phyloP scores from a whole-genome alignment of 2,888 invertebrate species.

The Epsilonema sp. region DNA sequence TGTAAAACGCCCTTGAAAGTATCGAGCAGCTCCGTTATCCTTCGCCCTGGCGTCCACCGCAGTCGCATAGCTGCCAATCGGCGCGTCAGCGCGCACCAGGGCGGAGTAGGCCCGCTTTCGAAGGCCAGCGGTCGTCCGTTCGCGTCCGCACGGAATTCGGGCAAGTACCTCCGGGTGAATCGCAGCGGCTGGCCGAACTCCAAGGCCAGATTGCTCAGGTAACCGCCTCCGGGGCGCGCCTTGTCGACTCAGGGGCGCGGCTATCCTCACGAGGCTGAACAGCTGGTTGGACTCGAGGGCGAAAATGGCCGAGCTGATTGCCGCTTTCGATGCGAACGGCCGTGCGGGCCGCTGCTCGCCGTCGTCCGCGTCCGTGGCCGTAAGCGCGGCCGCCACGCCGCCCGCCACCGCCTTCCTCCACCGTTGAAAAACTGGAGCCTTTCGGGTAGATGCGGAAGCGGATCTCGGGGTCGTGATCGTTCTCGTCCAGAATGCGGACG shows the following conservation, averaged over 20 bases:
- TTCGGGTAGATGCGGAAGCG: slow-evolving; percentile 31
- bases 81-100: slow-evolving; percentile 67
- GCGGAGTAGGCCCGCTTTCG: too few species aligned
- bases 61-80: too few species aligned
- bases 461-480: slow-evolving; percentile 81
- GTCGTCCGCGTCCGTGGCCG: slow-evolving; percentile 56
- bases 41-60: too few species aligned
- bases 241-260: slow-evolving; percentile 28
- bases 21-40: too few species aligned
- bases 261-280: slow-evolving; percentile 71
- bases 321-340: slow-evolving; percentile 62
- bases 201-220: slow-evolving; percentile 71
- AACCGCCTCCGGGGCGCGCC: too few species aligned
- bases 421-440: neutral
- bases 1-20: too few species aligned
- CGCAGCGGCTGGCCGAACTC: slow-evolving; percentile 72
- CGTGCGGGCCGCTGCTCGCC: slow-evolving; percentile 79
- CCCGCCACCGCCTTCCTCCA: slow-evolving; percentile 39
- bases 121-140: slow-evolving; percentile 90
- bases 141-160: slow-evolving; percentile 83
- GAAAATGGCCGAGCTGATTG: slow-evolving; percentile 71
- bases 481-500: slow-evolving; percentile 66
- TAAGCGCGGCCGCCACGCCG: too few species aligned
- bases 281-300: slow-evolving; percentile 56
- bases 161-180: slow-evolving; percentile 63